Conservation (phyloP, 2,888 invertebrate species). For the Creontiades dilutus region DNA sequence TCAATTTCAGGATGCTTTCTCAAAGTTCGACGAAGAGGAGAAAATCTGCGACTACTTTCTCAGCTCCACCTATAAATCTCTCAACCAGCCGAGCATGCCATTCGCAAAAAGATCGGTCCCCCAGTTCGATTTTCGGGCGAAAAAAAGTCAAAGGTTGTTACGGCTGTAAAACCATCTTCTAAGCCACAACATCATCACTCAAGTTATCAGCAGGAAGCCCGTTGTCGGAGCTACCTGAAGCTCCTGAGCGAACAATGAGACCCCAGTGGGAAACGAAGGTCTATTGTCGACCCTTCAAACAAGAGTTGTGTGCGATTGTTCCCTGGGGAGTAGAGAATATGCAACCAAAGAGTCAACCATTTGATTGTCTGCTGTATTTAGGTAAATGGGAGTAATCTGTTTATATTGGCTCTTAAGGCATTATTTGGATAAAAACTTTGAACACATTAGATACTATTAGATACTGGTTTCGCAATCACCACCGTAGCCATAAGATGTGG, state of each 20-base stretch:
- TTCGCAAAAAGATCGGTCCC: slow-evolving; percentile 21
- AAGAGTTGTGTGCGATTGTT: neutral
- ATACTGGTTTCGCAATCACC: too few species aligned
- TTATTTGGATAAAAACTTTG: too few species aligned
- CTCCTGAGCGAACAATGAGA: slow-evolving; percentile 53
- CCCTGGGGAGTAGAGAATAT: neutral
- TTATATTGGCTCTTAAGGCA: too few species aligned
- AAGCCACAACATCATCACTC: slow-evolving; percentile 66
- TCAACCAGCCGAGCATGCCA: slow-evolving; percentile 1
- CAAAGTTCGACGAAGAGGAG: neutral
- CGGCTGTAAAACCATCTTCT: slow-evolving; percentile 4
- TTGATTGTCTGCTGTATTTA: neutral
- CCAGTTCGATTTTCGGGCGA: neutral
- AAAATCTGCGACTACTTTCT: slow-evolving; percentile 13
- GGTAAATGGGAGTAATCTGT: too few species aligned
- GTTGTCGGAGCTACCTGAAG: slow-evolving; percentile 52
- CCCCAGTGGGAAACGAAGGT: slow-evolving; percentile 10
- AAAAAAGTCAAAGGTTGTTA: neutral
- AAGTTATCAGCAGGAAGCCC: slow-evolving; percentile 55
- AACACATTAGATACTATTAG: too few species aligned
- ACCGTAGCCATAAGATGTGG: too few species aligned
- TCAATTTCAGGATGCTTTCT: neutral
- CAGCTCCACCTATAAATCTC: neutral
- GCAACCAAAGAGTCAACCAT: neutral
- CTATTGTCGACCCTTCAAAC: slow-evolving; percentile 24